These are phyloP conservation scores for Acronicta aceris DNA, from an alignment of 2,888 invertebrate species.

Conservation along the genomic window DNA sequence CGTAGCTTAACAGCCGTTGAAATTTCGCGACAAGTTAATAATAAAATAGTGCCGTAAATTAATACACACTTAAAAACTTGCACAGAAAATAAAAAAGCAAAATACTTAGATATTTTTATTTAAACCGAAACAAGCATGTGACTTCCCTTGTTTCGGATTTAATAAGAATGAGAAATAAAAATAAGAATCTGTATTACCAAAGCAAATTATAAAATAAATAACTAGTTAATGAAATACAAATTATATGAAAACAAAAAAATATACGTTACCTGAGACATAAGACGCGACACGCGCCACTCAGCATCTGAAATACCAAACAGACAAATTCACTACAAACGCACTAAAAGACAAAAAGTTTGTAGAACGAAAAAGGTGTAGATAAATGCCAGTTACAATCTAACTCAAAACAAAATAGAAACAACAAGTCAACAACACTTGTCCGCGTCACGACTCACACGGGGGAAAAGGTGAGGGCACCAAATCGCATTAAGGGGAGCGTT, in stretches of 20 bases:
- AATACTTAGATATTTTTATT: too few relatives aligned
- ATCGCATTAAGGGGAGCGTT: slow-evolving; percentile 76
- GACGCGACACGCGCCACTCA: slow-evolving; percentile 22
- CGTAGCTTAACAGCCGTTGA: slow-evolving; percentile 14
- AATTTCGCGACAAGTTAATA: not conserved
- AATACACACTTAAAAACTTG: too few relatives aligned
- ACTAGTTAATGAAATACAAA: slow-evolving; percentile 27
- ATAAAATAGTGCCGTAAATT: not conserved
- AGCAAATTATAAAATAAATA: slow-evolving; percentile 10
- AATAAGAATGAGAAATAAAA: not conserved
- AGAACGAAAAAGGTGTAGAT: slow-evolving; percentile 51
- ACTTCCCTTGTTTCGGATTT: too few relatives aligned
- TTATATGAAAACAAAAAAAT: slow-evolving; percentile 28
- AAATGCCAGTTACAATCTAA: slow-evolving; percentile 67
- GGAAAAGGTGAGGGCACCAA: slow-evolving; percentile 71
- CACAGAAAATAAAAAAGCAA: too few relatives aligned
- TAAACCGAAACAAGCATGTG: too few relatives aligned
- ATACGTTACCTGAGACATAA: slow-evolving; percentile 69
- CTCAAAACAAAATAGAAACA: slow-evolving; percentile 82
- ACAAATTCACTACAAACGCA: slow-evolving; percentile 43
- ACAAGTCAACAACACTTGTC: slow-evolving; percentile 84
- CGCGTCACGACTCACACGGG: slow-evolving; percentile 70
- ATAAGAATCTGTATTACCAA: slow-evolving; percentile 12
- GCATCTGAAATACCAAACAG: slow-evolving; percentile 70
- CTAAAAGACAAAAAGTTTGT: slow-evolving; percentile 45